Base-by-base conservation (phyloP, 2,888 invertebrate species). In the Ectemnius lituratus region DNA sequence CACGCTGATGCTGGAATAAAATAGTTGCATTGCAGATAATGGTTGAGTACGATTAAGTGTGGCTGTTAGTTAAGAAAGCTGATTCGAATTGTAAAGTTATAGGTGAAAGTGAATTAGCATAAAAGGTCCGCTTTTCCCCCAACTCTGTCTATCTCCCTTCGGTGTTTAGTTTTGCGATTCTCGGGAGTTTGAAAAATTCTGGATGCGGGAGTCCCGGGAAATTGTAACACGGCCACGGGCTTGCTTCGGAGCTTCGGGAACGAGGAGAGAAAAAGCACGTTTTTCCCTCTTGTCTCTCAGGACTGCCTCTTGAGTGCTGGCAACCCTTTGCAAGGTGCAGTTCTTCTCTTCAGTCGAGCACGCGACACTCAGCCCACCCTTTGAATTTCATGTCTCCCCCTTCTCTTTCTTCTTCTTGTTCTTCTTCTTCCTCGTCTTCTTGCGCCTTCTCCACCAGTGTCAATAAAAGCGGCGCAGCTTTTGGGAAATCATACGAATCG, bases 321-420 rank as follows among this genome's bases (percentile, higher is more conserved):
- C 52, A 16, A 14, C 52, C 52, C 16, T 52, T 16, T 14, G n/a
- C 14, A 5, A 52, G 52, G 5, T 16, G 52, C 61, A 47, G 64
- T 56, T 67, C 57, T 76, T 58, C 67, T 20, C 61, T 58, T 58
- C 37, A 66, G 59, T 13, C 46, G 61, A 58, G 27, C 13, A 49
- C 69, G 68, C 60, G 64, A 57, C 67, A n/a, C 47, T n/a, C 45
- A 47, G 56, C 37, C 46, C 28, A 23, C 18, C 49, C 62, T n/a
- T 37, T 45, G 61, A 61, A n/a, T 23, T 23, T 60, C 62, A 46
- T 46, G n/a, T 20, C 16, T 37, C 37, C 37, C 45, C 37, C 16
- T n/a, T 11, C 45, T 37, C 13, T 45, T 46, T 59, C 58, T 37
- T 2, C 37, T 37, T 11, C 11, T 11, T 4, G 8, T 37, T 11